phyloP scores from a whole-genome alignment of 53 echinoderm and acorn worm genomes.

The Pentamera pediparva region DNA sequence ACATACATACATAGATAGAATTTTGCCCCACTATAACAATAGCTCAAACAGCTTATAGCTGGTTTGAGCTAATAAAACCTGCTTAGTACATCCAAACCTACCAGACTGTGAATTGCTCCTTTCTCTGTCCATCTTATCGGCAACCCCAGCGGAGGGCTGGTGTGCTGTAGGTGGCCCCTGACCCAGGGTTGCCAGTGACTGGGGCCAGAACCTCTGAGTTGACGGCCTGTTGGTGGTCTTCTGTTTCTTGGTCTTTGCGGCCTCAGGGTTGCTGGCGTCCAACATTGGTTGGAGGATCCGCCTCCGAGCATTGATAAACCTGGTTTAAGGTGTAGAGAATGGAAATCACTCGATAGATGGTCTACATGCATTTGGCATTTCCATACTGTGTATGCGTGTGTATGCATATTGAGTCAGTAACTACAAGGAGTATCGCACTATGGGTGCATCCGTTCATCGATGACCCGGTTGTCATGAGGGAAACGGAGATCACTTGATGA shows the following conservation, averaged over 20 bases:
- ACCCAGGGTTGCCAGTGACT: slow-evolving; percentile 91
- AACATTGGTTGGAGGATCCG: slow-evolving; percentile 97
- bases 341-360: not conserved
- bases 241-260: slow-evolving; percentile 94
- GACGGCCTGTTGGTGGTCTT: slow-evolving; percentile 96
- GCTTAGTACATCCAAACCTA: not conserved
- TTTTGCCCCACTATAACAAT: not conserved
- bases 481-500: too few relatives aligned
- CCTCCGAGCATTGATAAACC: slow-evolving; percentile 99
- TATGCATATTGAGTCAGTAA: too few relatives aligned
- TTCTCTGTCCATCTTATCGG: slow-evolving; percentile 11
- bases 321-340: slow-evolving; percentile 23
- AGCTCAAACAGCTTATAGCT: too few relatives aligned
- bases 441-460: too few relatives aligned
- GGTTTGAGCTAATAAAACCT: too few relatives aligned
- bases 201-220: slow-evolving; percentile 97
- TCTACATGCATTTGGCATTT: not conserved
- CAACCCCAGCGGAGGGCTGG: slow-evolving; percentile 39
- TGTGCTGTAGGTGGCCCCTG: slow-evolving; percentile 49
- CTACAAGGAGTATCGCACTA: too few relatives aligned
- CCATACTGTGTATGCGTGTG: too few relatives aligned
- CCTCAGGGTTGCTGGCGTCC: slow-evolving; percentile 97
- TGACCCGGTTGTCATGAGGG: too few relatives aligned
- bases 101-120: slow-evolving; percentile 13
- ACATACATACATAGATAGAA: too few relatives aligned